Evolutionary conservation across 2,797 vertebrate species (phyloP).

Genomic region (Uromys caudimaculatus): DNA sequence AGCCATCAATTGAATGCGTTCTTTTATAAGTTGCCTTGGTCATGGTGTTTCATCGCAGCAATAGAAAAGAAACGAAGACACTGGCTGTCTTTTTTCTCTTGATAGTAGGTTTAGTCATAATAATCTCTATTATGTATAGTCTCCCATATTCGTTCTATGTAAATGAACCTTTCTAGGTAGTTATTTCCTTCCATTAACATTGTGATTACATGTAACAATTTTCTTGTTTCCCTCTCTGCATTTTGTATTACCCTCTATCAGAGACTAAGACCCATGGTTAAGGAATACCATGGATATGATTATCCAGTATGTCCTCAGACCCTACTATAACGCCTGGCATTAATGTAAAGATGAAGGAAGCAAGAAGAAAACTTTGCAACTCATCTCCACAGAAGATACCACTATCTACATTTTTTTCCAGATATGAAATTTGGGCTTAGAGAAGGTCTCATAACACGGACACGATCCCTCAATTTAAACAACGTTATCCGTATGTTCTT

Average conservation of each 20-base stretch:
- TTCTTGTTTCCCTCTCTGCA: background rate
- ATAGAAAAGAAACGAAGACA: background rate
- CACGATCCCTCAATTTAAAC: conserved; percentile 35
- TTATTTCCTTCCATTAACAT: conserved; percentile 45
- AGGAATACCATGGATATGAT: conserved; percentile 26
- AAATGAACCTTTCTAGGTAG: conserved; percentile 24
- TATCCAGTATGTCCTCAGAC: background rate
- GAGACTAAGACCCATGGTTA: background rate
- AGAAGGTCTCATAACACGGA: background rate
- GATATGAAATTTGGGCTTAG: conserved; percentile 22
- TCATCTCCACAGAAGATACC: background rate
- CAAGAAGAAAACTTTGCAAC: conserved; percentile 11
- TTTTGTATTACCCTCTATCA: background rate
- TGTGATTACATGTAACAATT: background rate
- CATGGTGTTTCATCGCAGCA: background rate
- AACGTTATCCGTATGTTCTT: background rate
- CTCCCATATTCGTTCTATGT: background rate
- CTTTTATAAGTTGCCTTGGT: background rate
- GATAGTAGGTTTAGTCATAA: conserved; percentile 5
- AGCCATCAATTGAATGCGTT: background rate
- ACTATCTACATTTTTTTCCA: background rate
- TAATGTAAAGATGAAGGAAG: conserved; percentile 41
- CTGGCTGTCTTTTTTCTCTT: conserved; percentile 3
- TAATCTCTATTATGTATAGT: conserved; percentile 38
- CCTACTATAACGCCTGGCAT: background rate